Percentiles rank a stretch among this genome's conserved stretches.
These are phyloP conservation scores for Lepus oiostolus DNA, from an alignment of 2,797 vertebrate species.

Conservation along the genomic window DNA sequence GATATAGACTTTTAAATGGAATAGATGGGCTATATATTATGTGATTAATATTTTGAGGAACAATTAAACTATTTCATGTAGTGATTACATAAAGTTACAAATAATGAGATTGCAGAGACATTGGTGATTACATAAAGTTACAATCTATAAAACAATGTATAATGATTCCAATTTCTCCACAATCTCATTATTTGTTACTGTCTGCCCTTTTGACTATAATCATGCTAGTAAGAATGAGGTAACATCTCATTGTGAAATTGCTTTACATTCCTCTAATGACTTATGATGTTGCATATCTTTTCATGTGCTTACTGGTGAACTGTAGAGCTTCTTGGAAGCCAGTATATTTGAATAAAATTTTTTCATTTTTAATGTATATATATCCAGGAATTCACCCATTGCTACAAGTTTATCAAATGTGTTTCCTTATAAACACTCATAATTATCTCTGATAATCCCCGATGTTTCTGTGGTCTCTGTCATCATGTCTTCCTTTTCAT, in stretches of 20 bases:
- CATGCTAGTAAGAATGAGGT: not conserved
- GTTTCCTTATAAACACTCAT: no score
- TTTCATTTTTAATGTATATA: no score
- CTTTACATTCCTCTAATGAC: not conserved
- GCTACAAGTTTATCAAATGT: no score
- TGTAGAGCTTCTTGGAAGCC: not conserved
- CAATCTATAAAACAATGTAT: not conserved
- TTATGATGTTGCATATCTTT: no score
- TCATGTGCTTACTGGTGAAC: not conserved
- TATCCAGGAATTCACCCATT: no score
- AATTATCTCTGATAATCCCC: no score
- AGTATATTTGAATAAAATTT: not conserved
- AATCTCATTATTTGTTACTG: not conserved
- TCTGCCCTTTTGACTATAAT: not conserved
- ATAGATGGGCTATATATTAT: not conserved
- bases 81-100: no score
- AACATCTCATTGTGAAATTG: not conserved
- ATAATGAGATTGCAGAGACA: no score
- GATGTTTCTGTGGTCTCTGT: no score
- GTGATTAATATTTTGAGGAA: not conserved
- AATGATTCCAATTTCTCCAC: not conserved
- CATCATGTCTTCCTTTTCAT: no score
- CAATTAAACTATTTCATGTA: not conserved
- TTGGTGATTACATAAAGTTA: not conserved
- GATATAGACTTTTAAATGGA: not conserved